phyloP scores from a whole-genome alignment of 1,140 invertebrate genomes.

The Drosophila ohnishii region DNA sequence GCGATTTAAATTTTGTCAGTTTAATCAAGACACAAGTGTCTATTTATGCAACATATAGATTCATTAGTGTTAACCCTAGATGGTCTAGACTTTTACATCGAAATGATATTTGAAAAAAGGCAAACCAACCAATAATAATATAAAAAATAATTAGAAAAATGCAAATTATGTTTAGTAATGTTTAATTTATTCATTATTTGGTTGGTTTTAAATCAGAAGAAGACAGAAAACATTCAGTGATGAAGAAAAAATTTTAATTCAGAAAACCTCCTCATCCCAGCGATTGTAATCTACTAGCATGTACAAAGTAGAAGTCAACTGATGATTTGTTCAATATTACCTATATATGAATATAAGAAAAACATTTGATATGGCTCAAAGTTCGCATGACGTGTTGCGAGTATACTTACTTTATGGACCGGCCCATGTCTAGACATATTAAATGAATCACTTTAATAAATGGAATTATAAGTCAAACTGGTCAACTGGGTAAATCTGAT shows the following conservation, averaged over 20 bases:
- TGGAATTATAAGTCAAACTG: neutral
- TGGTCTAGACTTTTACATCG: neutral
- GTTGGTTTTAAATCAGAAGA: neutral
- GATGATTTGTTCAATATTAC: neutral
- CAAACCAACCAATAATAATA: neutral
- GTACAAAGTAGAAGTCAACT: neutral
- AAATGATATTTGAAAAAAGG: neutral
- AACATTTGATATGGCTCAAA: slow-evolving; percentile 8
- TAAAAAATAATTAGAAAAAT: neutral
- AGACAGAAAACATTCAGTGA: neutral
- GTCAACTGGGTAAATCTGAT: neutral
- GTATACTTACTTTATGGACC: neutral
- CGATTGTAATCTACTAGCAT: neutral
- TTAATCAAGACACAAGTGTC: neutral
- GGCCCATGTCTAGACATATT: slow-evolving; percentile 3
- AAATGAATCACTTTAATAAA: slow-evolving; percentile 10
- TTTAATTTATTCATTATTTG: neutral
- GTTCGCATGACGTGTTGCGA: slow-evolving; percentile 4
- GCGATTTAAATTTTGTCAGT: neutral
- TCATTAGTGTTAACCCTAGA: neutral
- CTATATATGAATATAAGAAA: neutral
- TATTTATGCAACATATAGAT: neutral
- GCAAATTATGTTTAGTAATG: neutral
- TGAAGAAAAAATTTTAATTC: neutral
- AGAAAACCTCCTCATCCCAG: neutral